Base-by-base conservation (phyloP, 2,113 vertebrate species). In the Ammospiza caudacuta region DNA sequence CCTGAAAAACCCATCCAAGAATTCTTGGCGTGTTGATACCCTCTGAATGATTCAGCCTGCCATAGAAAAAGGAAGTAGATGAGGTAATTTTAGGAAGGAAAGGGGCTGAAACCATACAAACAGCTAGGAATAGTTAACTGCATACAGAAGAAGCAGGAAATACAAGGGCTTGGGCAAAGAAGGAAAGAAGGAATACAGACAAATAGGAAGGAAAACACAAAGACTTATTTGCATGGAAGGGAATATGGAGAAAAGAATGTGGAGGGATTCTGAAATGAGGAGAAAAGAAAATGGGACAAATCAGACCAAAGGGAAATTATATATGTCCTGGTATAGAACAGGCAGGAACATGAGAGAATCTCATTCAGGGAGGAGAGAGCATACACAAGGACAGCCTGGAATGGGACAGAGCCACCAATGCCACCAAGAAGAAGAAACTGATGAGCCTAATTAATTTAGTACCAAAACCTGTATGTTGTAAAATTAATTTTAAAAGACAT, bases 1-100 rank as follows among this genome's bases (percentile, higher is more conserved):
- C 29, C 41, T 74, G 76, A 41, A 63, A 95, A 92, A 92, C n/a
- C n/a, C 63, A 83, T 74, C 75, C 83, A 92, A 86, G 55, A 85
- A 83, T 89, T 90, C 44, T 18, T 89, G 68, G 76, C 68, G 55
- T 27, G 18, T 39, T 29, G n/a, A 29, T 81, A 77, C 29, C 21
- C 33, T n/a, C 13, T 0, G 0, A 67, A 83, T 93, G 68, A 95
- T 86, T 95, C 88, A 90, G 84, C 55, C 63, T 96, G 90, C 68
- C 28, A 24, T 16, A 55, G 79, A 46, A 80, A 83, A 92, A 80
- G 51, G n/a, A 85, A 92, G 35, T 6, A 62, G 51, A 51, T 35
- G 8, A 46, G 22, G 68, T 47, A 88, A 90, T 90, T 90, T 86
- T 89, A 67, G 55, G 68, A 90, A 92, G 76, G 82, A 88, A 86